These are phyloP conservation scores for Synanthedon myopaeformis DNA, from an alignment of 2,888 invertebrate genomes.

Conservation along the genomic window DNA sequence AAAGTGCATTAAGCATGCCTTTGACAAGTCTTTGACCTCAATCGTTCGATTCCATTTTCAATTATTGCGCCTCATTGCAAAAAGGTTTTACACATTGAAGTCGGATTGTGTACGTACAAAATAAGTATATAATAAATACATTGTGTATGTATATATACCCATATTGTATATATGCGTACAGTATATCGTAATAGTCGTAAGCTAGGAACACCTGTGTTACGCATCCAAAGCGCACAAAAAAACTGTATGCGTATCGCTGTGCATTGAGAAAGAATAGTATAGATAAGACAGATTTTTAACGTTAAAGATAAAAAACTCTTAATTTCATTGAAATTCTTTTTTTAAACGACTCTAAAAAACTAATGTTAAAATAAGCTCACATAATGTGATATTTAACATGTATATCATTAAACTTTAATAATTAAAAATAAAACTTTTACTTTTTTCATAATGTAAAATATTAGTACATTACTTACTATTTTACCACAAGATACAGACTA, in stretches of 20 bases:
- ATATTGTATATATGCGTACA: background rate
- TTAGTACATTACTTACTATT: too few species aligned
- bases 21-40: too few species aligned
- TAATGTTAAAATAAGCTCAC: too few species aligned
- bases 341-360: too few species aligned
- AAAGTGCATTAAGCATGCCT: background rate
- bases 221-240: constrained; percentile 41
- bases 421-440: too few species aligned
- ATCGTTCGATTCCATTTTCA: background rate
- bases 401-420: too few species aligned
- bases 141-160: too few species aligned
- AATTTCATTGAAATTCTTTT: too few species aligned
- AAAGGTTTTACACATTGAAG: background rate
- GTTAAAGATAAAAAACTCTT: background rate
- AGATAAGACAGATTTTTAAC: constrained; percentile 28
- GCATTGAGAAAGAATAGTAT: constrained; percentile 23
- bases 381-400: too few species aligned
- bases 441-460: too few species aligned
- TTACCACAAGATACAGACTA: too few species aligned
- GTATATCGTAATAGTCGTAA: constrained; percentile 23
- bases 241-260: constrained; percentile 25
- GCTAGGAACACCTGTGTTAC: constrained; percentile 63
- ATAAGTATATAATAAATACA: constrained; percentile 3
- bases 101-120: background rate
- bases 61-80: background rate